A percentile compares a stretch with the other conserved stretches of the same genome.
Conservation (phyloP, 2,888 invertebrate species). For the Troides helena region DNA sequence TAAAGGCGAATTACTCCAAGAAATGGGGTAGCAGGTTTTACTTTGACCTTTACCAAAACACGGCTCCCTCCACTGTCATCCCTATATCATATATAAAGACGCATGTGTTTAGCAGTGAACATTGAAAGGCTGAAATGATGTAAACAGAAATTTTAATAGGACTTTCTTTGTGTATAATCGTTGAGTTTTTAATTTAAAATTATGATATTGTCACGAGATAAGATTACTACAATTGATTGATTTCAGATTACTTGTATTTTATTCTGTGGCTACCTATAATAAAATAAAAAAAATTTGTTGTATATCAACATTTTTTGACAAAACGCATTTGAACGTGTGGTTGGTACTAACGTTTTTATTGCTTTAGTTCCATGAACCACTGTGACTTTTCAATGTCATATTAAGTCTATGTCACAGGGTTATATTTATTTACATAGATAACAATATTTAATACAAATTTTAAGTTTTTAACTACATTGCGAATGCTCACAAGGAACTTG, state of each 20-base stretch:
- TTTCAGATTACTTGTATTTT: background rate
- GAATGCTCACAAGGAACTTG: background rate
- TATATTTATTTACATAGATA: background rate
- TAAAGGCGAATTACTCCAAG: no score
- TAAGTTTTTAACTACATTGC: background rate
- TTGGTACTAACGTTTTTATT: background rate
- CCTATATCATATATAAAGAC: no score
- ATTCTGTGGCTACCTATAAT: background rate
- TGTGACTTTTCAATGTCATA: background rate
- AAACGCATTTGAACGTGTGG: background rate
- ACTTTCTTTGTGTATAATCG: background rate
- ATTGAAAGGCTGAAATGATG: no score
- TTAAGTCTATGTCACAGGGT: background rate
- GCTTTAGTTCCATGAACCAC: background rate
- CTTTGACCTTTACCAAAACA: no score
- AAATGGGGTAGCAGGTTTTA: no score
- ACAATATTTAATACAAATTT: background rate
- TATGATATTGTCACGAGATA: slow-evolving; percentile 4
- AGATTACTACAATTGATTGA: slow-evolving; percentile 14
- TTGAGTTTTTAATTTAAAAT: background rate
- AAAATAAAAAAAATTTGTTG: background rate
- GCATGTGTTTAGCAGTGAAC: no score
- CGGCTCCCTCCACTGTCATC: no score
- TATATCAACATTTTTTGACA: no score
- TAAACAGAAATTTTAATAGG: no score